Evolutionary conservation across 2,888 invertebrate genomes (phyloP), one percentile per base, ranked within the genome.

Genomic region (Mylabris sibirica): DNA sequence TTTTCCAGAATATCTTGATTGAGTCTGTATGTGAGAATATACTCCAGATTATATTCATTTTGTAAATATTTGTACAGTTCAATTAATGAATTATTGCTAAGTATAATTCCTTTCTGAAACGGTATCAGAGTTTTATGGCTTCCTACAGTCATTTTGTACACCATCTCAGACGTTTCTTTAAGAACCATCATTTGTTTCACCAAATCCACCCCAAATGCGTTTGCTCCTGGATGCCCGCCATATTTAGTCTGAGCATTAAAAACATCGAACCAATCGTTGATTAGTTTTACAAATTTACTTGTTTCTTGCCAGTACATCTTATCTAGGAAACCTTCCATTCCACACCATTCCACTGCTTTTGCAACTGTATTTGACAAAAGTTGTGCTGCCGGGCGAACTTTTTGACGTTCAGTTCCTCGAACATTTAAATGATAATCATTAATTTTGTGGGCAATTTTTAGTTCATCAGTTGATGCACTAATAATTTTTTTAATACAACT

Each of bases 191-290:
- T 66, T 67, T 79, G 79, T 35, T 72, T 66, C 1, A 70, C 64
- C 17, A 76, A 26, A 64, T 76, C 63, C 14, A 63, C 70, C 30
- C 76, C 77, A 69, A 68, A 77, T 20, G 72, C 76, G 72, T 75
- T 73, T 53, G 30, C 30, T 22, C 68, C 68, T 60, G 67, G 44
- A 34, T 44, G 60, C 5, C 20, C 12, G 8, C 38, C 68, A 68
- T 68, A 74, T 71, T 75, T 77, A 6, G 49, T 53, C 30, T 63
- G 68, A 3, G 69, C 60, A 65, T 77, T 77, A n/a, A 73, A 67
- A 34, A 77, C 12, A 69, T 77, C 76, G 68, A 78, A 77, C 76
- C 74, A 77, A 41, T 75, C 69, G 65, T 76, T 76, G n/a, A 72
- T 53, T 59, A 66, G 22, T 60, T 64, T 30, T 24, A 66, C 12